Evolutionary conservation across 2,797 vertebrate genomes (phyloP), one percentile per base, ranked within the genome.

Genomic region (Crax fasciolata): DNA sequence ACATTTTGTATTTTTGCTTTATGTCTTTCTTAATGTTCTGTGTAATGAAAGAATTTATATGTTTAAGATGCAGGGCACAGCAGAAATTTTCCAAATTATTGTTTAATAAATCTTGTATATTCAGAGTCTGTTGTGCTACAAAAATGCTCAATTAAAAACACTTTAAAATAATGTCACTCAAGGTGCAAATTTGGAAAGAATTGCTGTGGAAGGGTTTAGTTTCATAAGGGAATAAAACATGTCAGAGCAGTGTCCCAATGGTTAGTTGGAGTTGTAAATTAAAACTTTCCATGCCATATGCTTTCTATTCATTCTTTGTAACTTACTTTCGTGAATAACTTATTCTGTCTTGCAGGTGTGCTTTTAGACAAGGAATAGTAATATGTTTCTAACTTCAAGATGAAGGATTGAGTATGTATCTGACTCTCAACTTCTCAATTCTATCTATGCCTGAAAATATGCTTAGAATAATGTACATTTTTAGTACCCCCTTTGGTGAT

Each of bases 1-100:
- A 91, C 74, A 52, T 93, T 96, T 95, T 95, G 9, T 84, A 78
- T 72, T 91, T 97, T 81, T 94, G 49, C 48, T 93, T 93, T 79
- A 84, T 30, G 59, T 92, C 46, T 84, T 54, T 52, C 95, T 87
- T 92, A 92, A 84, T 97, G 30, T 71, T 79, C 55, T 96, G n/a
- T 58, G 41, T 89, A 55, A 48, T 76, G 61, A 89, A 97, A 82
- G 35, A 78, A 66, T 70, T 92, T 39, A 86, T 52, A 75, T 91
- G 85, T 96, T 91, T 94, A 75, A 74, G 55, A 71, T 71, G 52
- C 35, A 74, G 41, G 38, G 10, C 49, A 63, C 54, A 84, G 84
- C 66, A 88, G 91, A 94, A 79, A 89, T 65, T 94, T 94, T 95
- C n/a, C 38, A 89, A 87, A 84, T 52, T 46, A 61, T 59, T 93